Conservation (phyloP, 2,888 invertebrate species). For the Leptura quadrifasciata region DNA sequence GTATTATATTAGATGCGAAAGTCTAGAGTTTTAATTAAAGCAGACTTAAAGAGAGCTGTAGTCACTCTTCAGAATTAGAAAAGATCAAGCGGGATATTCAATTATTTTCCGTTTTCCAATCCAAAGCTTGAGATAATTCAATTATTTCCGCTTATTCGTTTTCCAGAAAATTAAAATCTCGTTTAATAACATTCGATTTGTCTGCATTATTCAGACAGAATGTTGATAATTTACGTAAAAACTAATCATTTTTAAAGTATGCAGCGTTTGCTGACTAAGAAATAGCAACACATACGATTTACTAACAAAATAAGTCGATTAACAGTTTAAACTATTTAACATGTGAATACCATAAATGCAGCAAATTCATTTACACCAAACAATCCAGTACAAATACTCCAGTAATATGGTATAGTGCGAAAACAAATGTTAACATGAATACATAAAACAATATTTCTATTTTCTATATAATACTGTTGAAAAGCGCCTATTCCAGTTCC, state of each 20-base stretch:
- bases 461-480: too few relatives aligned
- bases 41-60: constrained; percentile 23
- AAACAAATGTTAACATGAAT: too few relatives aligned
- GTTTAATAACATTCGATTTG: constrained; percentile 47
- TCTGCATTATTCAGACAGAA: constrained; percentile 5
- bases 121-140: constrained; percentile 44
- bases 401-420: too few relatives aligned
- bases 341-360: too few relatives aligned
- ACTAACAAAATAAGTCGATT: too few relatives aligned
- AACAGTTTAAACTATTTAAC: too few relatives aligned
- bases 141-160: constrained; percentile 50
- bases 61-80: constrained; percentile 28
- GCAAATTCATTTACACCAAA: too few relatives aligned
- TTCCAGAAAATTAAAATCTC: constrained; percentile 51
- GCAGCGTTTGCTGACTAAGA: not conserved
- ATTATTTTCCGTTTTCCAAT: constrained; percentile 45
- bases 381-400: too few relatives aligned
- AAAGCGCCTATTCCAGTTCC: too few relatives aligned
- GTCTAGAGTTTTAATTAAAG: constrained; percentile 35
- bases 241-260: not conserved
- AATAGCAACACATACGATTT: too few relatives aligned
- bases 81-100: constrained; percentile 41
- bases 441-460: too few relatives aligned
- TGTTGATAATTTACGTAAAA: not conserved
- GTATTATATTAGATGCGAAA: not conserved